These are phyloP conservation scores for Oceanodroma tethys DNA, from an alignment of 2,113 vertebrate genomes.

Conservation along the genomic window DNA sequence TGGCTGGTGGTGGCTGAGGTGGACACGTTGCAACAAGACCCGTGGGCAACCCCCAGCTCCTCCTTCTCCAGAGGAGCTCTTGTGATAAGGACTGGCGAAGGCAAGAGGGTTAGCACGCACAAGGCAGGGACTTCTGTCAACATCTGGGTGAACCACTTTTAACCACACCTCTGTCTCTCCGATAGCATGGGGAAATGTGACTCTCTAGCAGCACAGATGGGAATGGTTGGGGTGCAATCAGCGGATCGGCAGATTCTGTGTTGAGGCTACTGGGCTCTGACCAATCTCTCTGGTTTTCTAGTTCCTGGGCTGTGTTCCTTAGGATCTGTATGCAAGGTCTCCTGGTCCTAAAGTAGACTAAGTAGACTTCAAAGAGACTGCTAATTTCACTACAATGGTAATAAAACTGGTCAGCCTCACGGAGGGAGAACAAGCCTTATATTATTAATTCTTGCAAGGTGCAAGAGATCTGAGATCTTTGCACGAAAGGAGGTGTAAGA, in stretches of 20 bases:
- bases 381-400: background rate
- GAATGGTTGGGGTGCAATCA: background rate
- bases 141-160: background rate
- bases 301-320: background rate
- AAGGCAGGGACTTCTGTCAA: background rate
- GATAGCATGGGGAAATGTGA: accelerated
- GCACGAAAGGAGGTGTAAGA: background rate
- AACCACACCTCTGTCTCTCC: background rate
- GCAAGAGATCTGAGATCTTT: background rate
- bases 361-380: background rate
- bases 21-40: background rate
- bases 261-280: background rate
- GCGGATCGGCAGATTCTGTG: background rate
- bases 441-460: background rate
- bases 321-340: background rate
- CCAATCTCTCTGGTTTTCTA: background rate
- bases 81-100: background rate
- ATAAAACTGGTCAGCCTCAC: background rate
- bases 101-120: background rate
- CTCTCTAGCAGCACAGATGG: background rate
- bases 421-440: background rate
- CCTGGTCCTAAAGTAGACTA: background rate
- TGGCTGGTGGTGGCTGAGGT: accelerated
- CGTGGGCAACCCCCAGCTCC: background rate
- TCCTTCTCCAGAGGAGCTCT: background rate